Conservation (phyloP, 2,797 vertebrate species). For the Cryptoprocta ferox region DNA sequence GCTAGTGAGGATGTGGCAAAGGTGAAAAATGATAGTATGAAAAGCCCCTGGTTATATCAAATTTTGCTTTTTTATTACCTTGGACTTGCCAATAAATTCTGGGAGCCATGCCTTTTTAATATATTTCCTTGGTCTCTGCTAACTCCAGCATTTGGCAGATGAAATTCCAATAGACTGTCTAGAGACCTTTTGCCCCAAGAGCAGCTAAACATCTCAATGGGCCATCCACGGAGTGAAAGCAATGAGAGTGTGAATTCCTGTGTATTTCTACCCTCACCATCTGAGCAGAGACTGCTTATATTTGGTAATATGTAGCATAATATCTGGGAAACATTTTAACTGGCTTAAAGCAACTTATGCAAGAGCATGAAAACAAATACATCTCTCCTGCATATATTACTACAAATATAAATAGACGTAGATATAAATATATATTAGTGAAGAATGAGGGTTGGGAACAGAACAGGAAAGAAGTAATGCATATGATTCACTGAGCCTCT, state of each 20-base stretch:
- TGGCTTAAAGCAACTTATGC: background rate
- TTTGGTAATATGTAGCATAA: constrained; percentile 1
- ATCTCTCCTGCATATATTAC: background rate
- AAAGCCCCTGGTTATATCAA: constrained; percentile 58
- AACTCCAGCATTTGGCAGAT: constrained; percentile 63
- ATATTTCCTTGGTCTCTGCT: constrained; percentile 67
- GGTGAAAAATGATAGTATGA: constrained; percentile 69
- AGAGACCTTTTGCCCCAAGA: constrained; percentile 54
- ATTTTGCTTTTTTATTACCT: constrained; percentile 75
- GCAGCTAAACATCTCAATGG: constrained; percentile 58
- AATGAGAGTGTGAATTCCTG: background rate
- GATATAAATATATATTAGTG: background rate
- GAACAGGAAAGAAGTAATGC: background rate
- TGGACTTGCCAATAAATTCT: constrained; percentile 70
- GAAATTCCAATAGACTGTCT: constrained; percentile 67
- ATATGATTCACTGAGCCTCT: background rate
- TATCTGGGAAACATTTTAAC: constrained; percentile 28
- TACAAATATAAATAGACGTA: background rate
- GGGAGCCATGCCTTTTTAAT: constrained; percentile 72
- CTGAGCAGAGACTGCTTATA: background rate
- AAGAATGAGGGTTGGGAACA: background rate
- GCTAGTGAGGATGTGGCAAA: constrained; percentile 53
- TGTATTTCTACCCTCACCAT: background rate
- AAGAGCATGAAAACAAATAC: background rate
- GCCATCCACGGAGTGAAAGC: background rate